Evolutionary conservation across 2,888 invertebrate genomes (phyloP).

Genomic region (Drosophila trichaetosa): DNA sequence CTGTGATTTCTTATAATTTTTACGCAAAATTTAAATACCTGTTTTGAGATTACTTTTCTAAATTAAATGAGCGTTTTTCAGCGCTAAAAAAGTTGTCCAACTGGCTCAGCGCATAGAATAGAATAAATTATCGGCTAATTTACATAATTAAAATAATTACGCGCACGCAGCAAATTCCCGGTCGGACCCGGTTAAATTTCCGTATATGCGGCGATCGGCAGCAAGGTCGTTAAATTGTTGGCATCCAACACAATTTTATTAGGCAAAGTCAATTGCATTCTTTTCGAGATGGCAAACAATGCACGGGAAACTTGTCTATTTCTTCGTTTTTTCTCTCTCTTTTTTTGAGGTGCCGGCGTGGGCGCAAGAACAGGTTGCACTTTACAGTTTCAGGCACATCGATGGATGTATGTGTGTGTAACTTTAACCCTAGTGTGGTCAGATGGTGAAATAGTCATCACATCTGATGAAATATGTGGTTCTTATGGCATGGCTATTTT

Average conservation of each 20-base stretch:
- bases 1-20: background rate
- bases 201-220: background rate
- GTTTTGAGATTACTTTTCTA: background rate
- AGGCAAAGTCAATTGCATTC: background rate
- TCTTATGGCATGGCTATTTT: constrained; percentile 17
- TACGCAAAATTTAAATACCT: background rate
- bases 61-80: background rate
- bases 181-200: background rate
- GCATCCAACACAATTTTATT: constrained; percentile 7
- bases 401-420: background rate
- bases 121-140: background rate
- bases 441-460: background rate
- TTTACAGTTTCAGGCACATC: constrained; percentile 2
- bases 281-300: background rate
- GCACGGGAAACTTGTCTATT: background rate
- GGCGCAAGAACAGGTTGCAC: constrained; percentile 36
- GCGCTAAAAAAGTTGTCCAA: background rate
- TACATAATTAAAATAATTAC: constrained; percentile 3
- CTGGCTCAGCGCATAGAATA: background rate
- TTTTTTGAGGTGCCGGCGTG: constrained; percentile 1
- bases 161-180: background rate
- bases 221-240: constrained; percentile 23
- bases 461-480: constrained; percentile 31
- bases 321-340: background rate
- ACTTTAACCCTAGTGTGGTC: constrained; percentile 35